Evolutionary conservation across 2,113 vertebrate genomes (phyloP).

Genomic region (Seriola quinqueradiata): DNA sequence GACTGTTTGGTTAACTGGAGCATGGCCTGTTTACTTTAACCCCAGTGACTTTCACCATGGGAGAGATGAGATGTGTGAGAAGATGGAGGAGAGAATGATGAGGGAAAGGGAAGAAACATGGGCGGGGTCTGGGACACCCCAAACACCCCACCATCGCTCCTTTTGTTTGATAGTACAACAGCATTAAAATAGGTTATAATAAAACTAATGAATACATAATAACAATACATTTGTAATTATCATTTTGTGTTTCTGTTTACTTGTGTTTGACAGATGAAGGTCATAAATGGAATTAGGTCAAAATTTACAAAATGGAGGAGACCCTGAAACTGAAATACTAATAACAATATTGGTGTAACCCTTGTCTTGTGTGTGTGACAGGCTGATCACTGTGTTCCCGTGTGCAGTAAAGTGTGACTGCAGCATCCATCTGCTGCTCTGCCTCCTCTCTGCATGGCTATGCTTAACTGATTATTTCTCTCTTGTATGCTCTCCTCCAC

Average conservation of each 20-base stretch:
- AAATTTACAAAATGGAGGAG: neutral
- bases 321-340: neutral
- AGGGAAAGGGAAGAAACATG: slow-evolving; percentile 1
- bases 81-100: slow-evolving; percentile 32
- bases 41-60: slow-evolving; percentile 68
- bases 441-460: slow-evolving; percentile 6
- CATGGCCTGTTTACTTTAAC: slow-evolving; percentile 78
- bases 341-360: neutral
- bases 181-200: neutral
- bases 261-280: neutral
- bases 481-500: neutral
- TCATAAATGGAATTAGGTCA: slow-evolving; percentile 16
- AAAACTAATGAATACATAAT: neutral
- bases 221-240: neutral
- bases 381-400: neutral
- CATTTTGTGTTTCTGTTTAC: neutral
- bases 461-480: slow-evolving; percentile 30
- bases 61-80: slow-evolving; percentile 35
- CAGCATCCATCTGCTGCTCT: slow-evolving; percentile 41
- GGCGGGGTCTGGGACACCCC: neutral
- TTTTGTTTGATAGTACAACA: slow-evolving; percentile 15
- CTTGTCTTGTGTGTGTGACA: slow-evolving; percentile 10
- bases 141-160: neutral
- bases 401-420: slow-evolving; percentile 23
- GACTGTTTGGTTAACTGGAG: slow-evolving; percentile 74